These are phyloP conservation scores for Columba livia DNA, from an alignment of 2,113 vertebrate species.

Conservation along the genomic window DNA sequence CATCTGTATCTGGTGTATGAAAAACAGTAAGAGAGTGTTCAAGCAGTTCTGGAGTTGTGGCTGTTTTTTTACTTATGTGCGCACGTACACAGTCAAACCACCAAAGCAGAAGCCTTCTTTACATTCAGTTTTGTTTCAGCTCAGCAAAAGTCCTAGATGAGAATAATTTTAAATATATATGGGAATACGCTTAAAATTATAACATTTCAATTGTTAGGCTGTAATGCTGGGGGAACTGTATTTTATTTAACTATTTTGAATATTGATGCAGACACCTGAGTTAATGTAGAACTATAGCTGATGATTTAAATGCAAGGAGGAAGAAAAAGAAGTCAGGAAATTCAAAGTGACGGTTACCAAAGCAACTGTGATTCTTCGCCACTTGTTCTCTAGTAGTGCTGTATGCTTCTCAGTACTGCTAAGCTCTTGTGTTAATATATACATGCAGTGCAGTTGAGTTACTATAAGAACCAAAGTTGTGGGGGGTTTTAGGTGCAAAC, in stretches of 20 bases:
- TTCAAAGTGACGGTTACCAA: constrained; percentile 33
- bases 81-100: not conserved
- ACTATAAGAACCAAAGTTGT: not conserved
- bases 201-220: not conserved
- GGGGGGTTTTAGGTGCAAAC: not conserved
- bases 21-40: not conserved
- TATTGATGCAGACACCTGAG: not conserved
- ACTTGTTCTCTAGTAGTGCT: not conserved
- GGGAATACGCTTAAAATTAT: not conserved
- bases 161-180: not conserved
- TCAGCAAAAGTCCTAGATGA: not conserved
- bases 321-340: not conserved
- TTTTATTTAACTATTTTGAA: not conserved
- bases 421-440: not conserved
- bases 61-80: not conserved
- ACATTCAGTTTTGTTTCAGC: not conserved
- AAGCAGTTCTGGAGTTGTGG: not conserved
- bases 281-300: not conserved
- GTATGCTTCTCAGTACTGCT: not conserved
- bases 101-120: not conserved
- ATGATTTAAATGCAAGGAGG: not conserved
- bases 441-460: not conserved
- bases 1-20: not conserved
- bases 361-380: constrained; percentile 23
- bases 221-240: not conserved